phyloP scores from a whole-genome alignment of 1,140 invertebrate species.

The Leptopilina boulardi region DNA sequence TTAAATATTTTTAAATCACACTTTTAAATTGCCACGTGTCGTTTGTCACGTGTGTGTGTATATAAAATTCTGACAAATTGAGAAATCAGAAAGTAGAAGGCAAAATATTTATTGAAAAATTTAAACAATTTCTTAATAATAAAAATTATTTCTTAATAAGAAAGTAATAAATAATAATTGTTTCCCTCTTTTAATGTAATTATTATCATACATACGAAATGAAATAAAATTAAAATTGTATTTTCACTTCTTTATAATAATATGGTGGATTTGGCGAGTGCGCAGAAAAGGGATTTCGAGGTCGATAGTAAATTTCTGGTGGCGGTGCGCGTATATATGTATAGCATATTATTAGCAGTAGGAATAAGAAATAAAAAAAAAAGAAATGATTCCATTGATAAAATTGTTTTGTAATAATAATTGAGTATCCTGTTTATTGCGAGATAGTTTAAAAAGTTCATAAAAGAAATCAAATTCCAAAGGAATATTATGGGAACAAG shows the following conservation, averaged over 20 bases:
- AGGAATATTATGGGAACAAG: conserved; percentile 60
- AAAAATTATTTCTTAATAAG: no score
- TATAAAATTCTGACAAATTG: not conserved
- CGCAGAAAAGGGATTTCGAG: conserved; percentile 25
- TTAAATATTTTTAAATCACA: no score
- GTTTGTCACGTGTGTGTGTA: not conserved
- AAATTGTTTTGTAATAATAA: not conserved
- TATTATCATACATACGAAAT: no score
- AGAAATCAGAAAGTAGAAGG: not conserved
- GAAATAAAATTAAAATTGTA: no score
- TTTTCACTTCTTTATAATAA: no score
- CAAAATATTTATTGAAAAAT: not conserved
- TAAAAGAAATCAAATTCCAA: conserved; percentile 8
- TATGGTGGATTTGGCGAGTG: conserved; percentile 1
- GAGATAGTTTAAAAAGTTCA: not conserved
- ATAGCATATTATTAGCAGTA: no score
- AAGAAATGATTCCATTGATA: not conserved
- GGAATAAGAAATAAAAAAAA: not conserved
- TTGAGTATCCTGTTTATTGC: not conserved
- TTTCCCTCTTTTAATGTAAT: no score
- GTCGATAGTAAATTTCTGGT: conserved; percentile 16
- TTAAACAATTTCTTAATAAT: not conserved
- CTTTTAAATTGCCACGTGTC: conserved; percentile 10
- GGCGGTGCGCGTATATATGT: not conserved
- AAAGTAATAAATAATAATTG: no score